phyloP scores from a whole-genome alignment of 2,113 vertebrate species.

The Thinocorus orbignyianus region DNA sequence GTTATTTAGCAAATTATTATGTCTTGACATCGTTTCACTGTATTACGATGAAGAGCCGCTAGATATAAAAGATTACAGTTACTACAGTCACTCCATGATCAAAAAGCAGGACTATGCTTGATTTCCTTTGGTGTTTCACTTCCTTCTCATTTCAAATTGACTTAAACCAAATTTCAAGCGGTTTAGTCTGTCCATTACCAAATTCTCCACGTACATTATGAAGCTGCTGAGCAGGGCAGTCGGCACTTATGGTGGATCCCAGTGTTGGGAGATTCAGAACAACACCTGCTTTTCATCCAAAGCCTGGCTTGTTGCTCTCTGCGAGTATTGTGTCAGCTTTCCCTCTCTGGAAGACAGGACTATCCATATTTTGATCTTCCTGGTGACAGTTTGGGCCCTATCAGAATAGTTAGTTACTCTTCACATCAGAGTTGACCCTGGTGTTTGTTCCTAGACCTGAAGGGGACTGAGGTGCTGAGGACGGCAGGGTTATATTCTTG shows the following conservation, averaged over 20 bases:
- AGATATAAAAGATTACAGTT: conserved; percentile 40
- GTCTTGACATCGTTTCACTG: background rate
- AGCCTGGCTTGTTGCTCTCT: background rate
- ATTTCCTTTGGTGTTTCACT: conserved; percentile 42
- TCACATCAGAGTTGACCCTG: background rate
- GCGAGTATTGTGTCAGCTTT: background rate
- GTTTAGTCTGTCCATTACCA: background rate
- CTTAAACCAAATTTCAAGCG: background rate
- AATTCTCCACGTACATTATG: background rate
- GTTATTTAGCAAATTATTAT: conserved; percentile 33
- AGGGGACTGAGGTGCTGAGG: background rate
- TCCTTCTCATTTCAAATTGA: conserved; percentile 11
- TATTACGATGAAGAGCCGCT: background rate
- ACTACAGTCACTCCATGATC: conserved; percentile 8
- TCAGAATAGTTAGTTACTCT: background rate
- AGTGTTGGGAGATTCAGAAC: background rate
- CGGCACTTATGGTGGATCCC: rapidly evolving
- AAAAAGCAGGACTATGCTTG: conserved; percentile 7
- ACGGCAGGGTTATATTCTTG: background rate
- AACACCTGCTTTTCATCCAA: background rate
- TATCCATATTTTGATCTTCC: background rate
- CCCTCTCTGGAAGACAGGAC: background rate
- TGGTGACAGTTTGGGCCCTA: background rate
- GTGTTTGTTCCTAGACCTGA: background rate
- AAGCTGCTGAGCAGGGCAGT: background rate